Evolutionary conservation across 2,113 vertebrate genomes (phyloP), one percentile per base, ranked within the genome.

Genomic region (Sphyrna mokarran): DNA sequence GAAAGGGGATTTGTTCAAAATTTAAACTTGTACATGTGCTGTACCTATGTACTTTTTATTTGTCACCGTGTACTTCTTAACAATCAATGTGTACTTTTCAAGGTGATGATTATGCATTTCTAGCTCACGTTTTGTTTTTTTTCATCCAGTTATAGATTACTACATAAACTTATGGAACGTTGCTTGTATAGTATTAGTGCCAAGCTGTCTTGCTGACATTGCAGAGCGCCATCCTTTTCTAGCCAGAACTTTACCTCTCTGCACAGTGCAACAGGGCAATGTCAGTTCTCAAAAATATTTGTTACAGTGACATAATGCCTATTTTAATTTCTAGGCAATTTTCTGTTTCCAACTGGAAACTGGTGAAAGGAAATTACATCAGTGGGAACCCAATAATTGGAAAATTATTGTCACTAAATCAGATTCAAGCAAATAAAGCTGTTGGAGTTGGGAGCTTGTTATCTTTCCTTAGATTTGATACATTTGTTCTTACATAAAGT

Each of bases 1-100:
- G 68, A 95, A 76, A 29, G 94, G 94, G 94, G 94, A 72, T 72
- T 72, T 95, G 69, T 95, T 26, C 94, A 95, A 29, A 70, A 72
- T 95, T 72, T 95, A 72, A 95, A 18, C 23, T 58, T 72, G 93
- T 68, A 95, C 68, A 7, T 95, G 94, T 90, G 58, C 37, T 95
- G 69, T 54, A 72, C 69, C 68, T 95, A 29, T 95, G 93, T 76
- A 95, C 43, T 72, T 48, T 95, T 76, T 93, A 91, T 66, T 33
- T 13, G 29, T 91, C 58, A 91, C n/a, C 58, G 22, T 91, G 58
- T 40, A 43, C 68, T 8, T 48, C 54, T 95, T 72, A 76, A 76
- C 29, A 33, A 29, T 76, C 29, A 76, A 1, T 29, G 33, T 95
- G 93, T 76, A 95, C 43, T 72, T 72, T 95, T 95, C 70, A 76